phyloP scores from a whole-genome alignment of 2,113 vertebrate genomes.

The Poeciliopsis occidentalis region DNA sequence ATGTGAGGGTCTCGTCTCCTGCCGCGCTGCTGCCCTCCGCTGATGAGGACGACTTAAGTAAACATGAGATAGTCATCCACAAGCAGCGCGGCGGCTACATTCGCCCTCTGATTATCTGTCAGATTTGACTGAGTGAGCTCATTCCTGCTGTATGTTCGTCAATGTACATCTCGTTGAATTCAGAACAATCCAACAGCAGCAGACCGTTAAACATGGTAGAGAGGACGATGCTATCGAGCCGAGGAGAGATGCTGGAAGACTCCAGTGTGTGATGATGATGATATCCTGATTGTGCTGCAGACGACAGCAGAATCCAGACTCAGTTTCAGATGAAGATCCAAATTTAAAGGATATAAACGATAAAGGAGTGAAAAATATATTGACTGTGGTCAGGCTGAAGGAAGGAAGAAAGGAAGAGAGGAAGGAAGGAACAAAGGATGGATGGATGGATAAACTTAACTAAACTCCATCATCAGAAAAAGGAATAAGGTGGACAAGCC shows the following conservation, averaged over 20 bases:
- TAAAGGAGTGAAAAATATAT: too few species aligned
- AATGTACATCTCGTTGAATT: constrained; percentile 6
- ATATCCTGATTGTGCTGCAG: not conserved
- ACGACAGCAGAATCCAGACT: not conserved
- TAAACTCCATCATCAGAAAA: not conserved
- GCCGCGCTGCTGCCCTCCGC: constrained; percentile 27
- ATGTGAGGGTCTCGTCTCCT: constrained; percentile 10
- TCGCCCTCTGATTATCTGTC: constrained; percentile 69
- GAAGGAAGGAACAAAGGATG: too few species aligned
- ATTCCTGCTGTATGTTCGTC: constrained; percentile 20
- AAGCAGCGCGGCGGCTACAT: constrained; percentile 65
- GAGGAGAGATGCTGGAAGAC: not conserved
- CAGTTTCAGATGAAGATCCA: not conserved
- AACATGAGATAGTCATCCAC: constrained; percentile 71
- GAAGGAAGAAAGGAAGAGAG: too few species aligned
- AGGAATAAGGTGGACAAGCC: not conserved
- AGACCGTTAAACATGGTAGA: constrained; percentile 43
- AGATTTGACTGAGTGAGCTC: constrained; percentile 58
- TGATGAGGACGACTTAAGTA: constrained; percentile 63
- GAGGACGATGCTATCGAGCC: not conserved
- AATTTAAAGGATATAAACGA: not conserved
- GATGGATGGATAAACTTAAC: too few species aligned
- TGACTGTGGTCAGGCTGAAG: too few species aligned
- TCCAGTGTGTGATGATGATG: too few species aligned
- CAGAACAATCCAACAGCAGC: constrained; percentile 32